A percentile compares a stretch with the other conserved stretches of the same genome.
phyloP scores from a whole-genome alignment of 1,140 invertebrate genomes.

The Ceratina japonica region DNA sequence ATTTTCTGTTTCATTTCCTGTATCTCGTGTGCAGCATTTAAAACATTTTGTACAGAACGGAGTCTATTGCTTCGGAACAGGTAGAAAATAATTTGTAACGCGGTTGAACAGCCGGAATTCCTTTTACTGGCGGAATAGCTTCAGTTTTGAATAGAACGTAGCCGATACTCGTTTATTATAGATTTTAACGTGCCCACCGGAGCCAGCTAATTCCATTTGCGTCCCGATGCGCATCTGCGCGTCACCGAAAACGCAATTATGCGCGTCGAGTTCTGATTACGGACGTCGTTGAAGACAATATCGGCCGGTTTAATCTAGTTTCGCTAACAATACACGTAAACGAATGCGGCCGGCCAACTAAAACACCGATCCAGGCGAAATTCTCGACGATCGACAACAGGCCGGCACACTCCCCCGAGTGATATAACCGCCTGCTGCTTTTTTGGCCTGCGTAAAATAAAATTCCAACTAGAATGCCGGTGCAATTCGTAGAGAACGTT shows the following conservation, averaged over 20 bases:
- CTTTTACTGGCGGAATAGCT: too few species aligned
- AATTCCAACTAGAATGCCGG: not conserved
- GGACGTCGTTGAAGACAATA: constrained; percentile 55
- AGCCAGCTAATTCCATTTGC: constrained; percentile 55
- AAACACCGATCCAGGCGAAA: not conserved
- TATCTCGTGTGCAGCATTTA: too few species aligned
- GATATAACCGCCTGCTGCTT: too few species aligned
- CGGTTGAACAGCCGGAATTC: not conserved
- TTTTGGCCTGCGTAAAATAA: not conserved
- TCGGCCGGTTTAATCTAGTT: constrained; percentile 51
- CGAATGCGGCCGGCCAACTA: constrained; percentile 36
- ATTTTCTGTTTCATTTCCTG: not conserved
- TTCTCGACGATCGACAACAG: constrained; percentile 2
- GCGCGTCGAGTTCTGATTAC: constrained; percentile 30
- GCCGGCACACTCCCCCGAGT: not conserved
- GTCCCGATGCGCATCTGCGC: constrained; percentile 20
- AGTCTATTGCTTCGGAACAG: not conserved
- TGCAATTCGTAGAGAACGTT: too few species aligned
- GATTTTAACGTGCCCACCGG: constrained; percentile 30
- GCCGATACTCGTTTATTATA: constrained; percentile 16
- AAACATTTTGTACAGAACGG: too few species aligned
- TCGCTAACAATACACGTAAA: constrained; percentile 57
- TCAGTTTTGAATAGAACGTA: too few species aligned
- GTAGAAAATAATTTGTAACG: not conserved
- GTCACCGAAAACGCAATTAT: constrained; percentile 56